These are phyloP conservation scores for Scatophagus argus DNA, from an alignment of 2,113 vertebrate species.

Conservation along the genomic window DNA sequence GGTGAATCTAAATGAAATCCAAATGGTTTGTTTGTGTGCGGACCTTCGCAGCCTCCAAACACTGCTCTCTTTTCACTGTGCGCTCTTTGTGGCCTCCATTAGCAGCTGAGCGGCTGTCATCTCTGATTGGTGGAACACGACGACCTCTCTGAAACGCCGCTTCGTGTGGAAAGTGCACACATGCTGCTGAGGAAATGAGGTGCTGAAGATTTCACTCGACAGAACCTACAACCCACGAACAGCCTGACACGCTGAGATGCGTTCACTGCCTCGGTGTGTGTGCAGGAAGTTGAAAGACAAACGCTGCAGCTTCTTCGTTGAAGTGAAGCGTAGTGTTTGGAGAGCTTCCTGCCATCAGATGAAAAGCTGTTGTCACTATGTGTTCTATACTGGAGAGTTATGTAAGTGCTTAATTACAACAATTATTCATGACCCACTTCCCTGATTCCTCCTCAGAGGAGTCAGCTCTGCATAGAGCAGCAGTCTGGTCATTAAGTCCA, in stretches of 20 bases:
- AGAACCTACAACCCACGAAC: conserved; percentile 14
- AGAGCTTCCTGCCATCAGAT: too few species aligned
- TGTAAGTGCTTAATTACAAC: conserved; percentile 11
- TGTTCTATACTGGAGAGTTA: not conserved
- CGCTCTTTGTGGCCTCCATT: conserved; percentile 50
- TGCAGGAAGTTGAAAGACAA: too few species aligned
- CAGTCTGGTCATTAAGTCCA: conserved; percentile 1
- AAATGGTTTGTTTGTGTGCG: conserved; percentile 47
- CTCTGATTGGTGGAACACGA: conserved; percentile 52
- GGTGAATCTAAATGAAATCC: conserved; percentile 41
- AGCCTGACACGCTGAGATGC: too few species aligned
- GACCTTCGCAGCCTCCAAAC: conserved; percentile 34
- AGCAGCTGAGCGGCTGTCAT: conserved; percentile 41
- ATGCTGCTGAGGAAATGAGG: conserved; percentile 55
- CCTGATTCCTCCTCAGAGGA: conserved; percentile 2
- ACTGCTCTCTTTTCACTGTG: conserved; percentile 63
- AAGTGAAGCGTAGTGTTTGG: too few species aligned
- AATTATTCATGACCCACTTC: conserved; percentile 24
- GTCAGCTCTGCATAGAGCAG: not conserved
- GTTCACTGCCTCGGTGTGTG: too few species aligned
- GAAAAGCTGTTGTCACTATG: not conserved
- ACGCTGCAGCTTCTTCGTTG: too few species aligned
- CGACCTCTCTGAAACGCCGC: conserved; percentile 31
- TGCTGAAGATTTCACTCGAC: conserved; percentile 59
- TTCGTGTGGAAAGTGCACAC: conserved; percentile 23